Evolutionary conservation across 2,888 invertebrate genomes (phyloP).

Genomic region (Pseudanteris insignis): DNA sequence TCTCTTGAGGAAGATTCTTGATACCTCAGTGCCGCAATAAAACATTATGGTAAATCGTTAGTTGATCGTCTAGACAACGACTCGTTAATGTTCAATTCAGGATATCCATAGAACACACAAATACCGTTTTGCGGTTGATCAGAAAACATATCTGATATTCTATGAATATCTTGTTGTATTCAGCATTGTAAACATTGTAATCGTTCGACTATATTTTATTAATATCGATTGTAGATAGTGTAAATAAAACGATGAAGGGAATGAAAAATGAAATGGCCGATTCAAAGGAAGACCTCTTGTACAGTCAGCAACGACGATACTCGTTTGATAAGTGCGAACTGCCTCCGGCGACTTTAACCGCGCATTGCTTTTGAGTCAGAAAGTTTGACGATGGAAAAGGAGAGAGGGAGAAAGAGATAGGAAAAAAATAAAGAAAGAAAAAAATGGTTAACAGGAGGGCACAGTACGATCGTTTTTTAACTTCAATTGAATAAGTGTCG

Average conservation of each 20-base stretch:
- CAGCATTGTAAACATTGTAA: conserved; percentile 15
- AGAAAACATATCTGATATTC: conserved; percentile 23
- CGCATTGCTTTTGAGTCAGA: conserved; percentile 6
- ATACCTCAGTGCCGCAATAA: too few relatives aligned
- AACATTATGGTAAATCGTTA: too few relatives aligned
- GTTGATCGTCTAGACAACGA: too few relatives aligned
- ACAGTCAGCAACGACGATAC: conserved; percentile 34
- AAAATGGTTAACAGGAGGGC: not conserved
- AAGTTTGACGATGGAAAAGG: not conserved
- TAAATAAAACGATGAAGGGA: conserved; percentile 23
- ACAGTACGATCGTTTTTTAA: not conserved
- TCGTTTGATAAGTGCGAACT: conserved; percentile 35
- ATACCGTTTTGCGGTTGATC: conserved; percentile 4
- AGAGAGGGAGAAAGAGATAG: not conserved
- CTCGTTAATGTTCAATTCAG: conserved; percentile 7
- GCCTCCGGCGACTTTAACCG: conserved; percentile 5
- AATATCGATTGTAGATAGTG: conserved; percentile 29
- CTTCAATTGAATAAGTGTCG: conserved; percentile 41
- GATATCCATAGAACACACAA: conserved; percentile 28
- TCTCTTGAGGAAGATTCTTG: too few relatives aligned
- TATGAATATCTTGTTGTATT: conserved; percentile 30
- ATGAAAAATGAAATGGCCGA: conserved; percentile 2
- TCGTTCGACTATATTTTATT: conserved; percentile 20
- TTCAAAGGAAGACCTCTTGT: conserved; percentile 4
- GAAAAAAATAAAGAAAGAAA: not conserved